Evolutionary conservation across 1,140 invertebrate species (phyloP).

Genomic region (Zaprionus capensis): DNA sequence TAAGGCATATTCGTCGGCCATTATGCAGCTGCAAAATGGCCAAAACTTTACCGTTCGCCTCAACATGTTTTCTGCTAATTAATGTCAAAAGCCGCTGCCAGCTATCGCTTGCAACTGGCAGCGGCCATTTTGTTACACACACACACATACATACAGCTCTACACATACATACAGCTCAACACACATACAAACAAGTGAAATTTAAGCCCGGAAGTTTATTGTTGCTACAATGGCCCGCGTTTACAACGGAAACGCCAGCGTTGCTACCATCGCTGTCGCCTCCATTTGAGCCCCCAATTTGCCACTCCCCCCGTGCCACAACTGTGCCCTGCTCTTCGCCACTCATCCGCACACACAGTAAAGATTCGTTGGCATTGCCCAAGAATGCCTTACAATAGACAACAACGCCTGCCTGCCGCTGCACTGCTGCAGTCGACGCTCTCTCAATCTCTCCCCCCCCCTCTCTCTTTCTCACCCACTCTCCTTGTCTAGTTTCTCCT

Average conservation of each 20-base stretch:
- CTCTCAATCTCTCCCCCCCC: neutral
- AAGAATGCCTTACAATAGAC: constrained; percentile 41
- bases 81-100: constrained; percentile 72
- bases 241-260: constrained; percentile 52
- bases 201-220: constrained; percentile 79
- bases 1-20: constrained; percentile 28
- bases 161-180: neutral
- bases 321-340: neutral
- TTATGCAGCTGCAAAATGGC: constrained; percentile 67
- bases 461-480: neutral
- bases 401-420: neutral
- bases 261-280: constrained; percentile 23
- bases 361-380: constrained; percentile 42
- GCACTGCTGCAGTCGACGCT: constrained; percentile 8
- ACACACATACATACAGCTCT: constrained; percentile 16
- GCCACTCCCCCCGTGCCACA: too few relatives aligned
- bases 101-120: constrained; percentile 38
- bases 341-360: constrained; percentile 10
- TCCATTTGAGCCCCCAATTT: neutral
- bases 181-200: constrained; percentile 62
- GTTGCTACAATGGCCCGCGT: constrained; percentile 64
- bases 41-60: constrained; percentile 55
- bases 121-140: constrained; percentile 49
- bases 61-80: constrained; percentile 76
- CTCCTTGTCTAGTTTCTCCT: neutral